Evolutionary conservation across 2,113 vertebrate genomes (phyloP).

Genomic region (Lagenorhynchus albirostris): DNA sequence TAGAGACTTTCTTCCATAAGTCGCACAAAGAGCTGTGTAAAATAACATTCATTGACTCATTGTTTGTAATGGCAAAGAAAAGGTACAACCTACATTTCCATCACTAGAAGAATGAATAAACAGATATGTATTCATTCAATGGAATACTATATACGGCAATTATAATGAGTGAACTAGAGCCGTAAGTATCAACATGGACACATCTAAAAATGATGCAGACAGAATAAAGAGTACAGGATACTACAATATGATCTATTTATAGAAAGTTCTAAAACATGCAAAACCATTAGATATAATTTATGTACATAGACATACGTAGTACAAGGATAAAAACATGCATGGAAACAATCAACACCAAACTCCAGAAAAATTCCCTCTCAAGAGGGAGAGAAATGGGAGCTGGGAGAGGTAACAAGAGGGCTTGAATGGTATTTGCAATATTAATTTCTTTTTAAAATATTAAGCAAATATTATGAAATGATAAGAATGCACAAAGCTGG

Average conservation of each 20-base stretch:
- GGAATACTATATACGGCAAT: background rate
- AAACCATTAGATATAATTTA: background rate
- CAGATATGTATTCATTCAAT: background rate
- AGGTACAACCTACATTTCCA: background rate
- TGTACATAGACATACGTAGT: background rate
- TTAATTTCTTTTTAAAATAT: background rate
- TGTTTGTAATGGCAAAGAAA: background rate
- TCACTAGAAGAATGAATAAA: background rate
- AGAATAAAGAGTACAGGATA: background rate
- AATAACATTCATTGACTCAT: background rate
- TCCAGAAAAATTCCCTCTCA: background rate
- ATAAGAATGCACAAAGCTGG: background rate
- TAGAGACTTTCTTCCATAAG: background rate
- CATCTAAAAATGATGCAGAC: background rate
- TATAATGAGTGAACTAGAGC: background rate
- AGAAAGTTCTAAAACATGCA: conserved; percentile 47
- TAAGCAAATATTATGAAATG: background rate
- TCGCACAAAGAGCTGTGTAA: background rate
- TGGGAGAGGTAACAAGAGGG: conserved; percentile 23
- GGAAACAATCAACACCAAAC: background rate
- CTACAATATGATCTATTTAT: background rate
- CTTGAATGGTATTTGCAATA: background rate
- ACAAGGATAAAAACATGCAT: conserved; percentile 56
- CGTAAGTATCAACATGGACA: background rate
- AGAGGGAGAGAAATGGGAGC: background rate